A percentile compares a stretch with the other conserved stretches of the same genome.
These are phyloP conservation scores for Cyrtodaria siliqua DNA, from an alignment of 2,888 invertebrate genomes.

Conservation along the genomic window DNA sequence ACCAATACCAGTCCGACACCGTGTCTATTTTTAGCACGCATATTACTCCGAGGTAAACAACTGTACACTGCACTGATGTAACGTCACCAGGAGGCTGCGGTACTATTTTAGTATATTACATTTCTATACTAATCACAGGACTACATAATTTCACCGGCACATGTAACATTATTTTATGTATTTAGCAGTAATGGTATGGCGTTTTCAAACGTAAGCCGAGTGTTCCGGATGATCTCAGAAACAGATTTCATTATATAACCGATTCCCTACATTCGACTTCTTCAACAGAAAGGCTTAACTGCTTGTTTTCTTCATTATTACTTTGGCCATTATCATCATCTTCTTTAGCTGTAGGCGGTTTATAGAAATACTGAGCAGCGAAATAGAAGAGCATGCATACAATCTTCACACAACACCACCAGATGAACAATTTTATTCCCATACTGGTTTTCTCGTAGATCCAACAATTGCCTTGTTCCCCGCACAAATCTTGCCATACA, in stretches of 20 bases:
- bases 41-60: too few species aligned
- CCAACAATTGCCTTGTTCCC: slow-evolving; percentile 64
- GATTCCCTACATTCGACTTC: slow-evolving; percentile 25
- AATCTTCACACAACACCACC: slow-evolving; percentile 68
- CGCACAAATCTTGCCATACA: slow-evolving; percentile 67
- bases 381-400: slow-evolving; percentile 61
- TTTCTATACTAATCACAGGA: too few species aligned
- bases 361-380: slow-evolving; percentile 64
- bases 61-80: too few species aligned
- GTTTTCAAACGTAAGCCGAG: too few species aligned
- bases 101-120: too few species aligned
- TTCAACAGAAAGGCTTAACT: not conserved
- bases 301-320: not conserved
- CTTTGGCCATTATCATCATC: slow-evolving; percentile 10
- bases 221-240: too few species aligned
- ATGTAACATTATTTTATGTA: too few species aligned
- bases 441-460: slow-evolving; percentile 68
- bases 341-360: slow-evolving; percentile 16
- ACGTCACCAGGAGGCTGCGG: too few species aligned
- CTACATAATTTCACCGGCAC: too few species aligned
- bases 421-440: slow-evolving; percentile 67
- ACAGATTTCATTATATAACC: slow-evolving; percentile 25
- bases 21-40: too few species aligned
- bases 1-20: too few species aligned
- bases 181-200: too few species aligned